Evolutionary conservation across 2,797 vertebrate genomes (phyloP).

Genomic region (Clamator glandarius): DNA sequence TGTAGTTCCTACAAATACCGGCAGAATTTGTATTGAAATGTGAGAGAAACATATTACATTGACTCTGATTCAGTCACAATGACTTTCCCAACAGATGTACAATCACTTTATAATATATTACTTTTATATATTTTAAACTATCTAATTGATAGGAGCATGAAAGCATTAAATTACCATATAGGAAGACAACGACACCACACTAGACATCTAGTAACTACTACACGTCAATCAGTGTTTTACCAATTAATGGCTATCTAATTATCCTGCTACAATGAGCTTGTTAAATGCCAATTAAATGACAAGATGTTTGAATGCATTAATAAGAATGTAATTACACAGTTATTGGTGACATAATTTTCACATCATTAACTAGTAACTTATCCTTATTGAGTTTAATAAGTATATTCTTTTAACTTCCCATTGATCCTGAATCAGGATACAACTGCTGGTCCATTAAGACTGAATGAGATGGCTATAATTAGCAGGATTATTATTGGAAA

Average conservation of each 20-base stretch:
- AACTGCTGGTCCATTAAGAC: conserved; percentile 26
- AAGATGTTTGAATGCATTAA: conserved; percentile 79
- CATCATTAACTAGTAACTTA: conserved; percentile 75
- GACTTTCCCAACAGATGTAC: conserved; percentile 68
- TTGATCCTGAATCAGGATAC: conserved; percentile 68
- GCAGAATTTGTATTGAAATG: conserved; percentile 50
- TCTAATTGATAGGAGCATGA: conserved; percentile 68
- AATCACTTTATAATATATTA: conserved; percentile 63
- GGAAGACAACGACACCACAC: conserved; percentile 57
- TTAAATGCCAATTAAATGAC: conserved; percentile 79
- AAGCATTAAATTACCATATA: conserved; percentile 75
- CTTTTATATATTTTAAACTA: conserved; percentile 68
- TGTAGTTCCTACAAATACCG: conserved; percentile 45
- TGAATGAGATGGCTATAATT: conserved; percentile 47
- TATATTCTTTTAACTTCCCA: conserved; percentile 71
- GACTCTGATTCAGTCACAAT: conserved; percentile 18
- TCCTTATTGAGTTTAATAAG: conserved; percentile 73
- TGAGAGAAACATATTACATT: conserved; percentile 48
- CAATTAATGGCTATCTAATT: conserved; percentile 82
- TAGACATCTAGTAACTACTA: conserved; percentile 72
- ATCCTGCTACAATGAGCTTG: conserved; percentile 77
- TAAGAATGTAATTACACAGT: conserved; percentile 79
- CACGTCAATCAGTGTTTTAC: conserved; percentile 77
- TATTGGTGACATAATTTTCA: conserved; percentile 77
- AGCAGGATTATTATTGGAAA: conserved; percentile 45